A percentile compares a stretch with the other conserved stretches of the same genome.
Evolutionary conservation across 2,797 vertebrate species (phyloP).

Genomic region (Spinibarbus caldwelli): DNA sequence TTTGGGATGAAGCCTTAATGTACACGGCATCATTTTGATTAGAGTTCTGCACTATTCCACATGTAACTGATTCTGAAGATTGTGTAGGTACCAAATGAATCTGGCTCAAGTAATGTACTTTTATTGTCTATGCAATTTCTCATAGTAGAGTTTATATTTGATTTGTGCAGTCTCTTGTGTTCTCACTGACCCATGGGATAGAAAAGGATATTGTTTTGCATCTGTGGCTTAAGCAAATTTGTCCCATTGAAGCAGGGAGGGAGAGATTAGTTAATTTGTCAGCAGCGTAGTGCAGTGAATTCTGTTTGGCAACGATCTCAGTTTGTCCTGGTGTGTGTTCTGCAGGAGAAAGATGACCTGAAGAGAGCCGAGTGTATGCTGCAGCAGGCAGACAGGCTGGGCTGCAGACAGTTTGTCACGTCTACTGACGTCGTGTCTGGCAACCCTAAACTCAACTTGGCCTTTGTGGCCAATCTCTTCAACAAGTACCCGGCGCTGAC

Average conservation of each 20-base stretch:
- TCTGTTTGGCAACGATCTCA: slow-evolving; percentile 42
- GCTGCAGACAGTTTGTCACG: slow-evolving; percentile 93
- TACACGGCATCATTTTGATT: background rate
- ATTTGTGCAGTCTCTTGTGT: background rate
- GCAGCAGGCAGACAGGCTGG: slow-evolving; percentile 87
- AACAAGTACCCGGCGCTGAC: slow-evolving; percentile 95
- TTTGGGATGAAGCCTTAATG: background rate
- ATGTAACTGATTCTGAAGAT: background rate
- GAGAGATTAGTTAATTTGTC: background rate
- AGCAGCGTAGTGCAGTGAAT: background rate
- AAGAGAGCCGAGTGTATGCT: slow-evolving; percentile 91
- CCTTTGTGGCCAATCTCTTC: slow-evolving; percentile 96
- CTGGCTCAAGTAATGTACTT: background rate
- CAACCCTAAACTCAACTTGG: slow-evolving; percentile 94
- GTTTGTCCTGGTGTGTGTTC: slow-evolving; percentile 30
- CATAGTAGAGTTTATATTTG: background rate
- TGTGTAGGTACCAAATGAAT: background rate
- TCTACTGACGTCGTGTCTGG: slow-evolving; percentile 88
- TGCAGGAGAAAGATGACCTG: slow-evolving; percentile 89
- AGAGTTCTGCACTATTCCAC: background rate
- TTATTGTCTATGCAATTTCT: background rate
- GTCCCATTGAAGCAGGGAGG: background rate
- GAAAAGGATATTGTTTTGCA: background rate
- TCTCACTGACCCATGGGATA: slow-evolving; percentile 5
- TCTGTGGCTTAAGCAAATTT: background rate